These are phyloP conservation scores for Tetramorium alpestre DNA, from an alignment of 1,140 invertebrate species.

Conservation along the genomic window DNA sequence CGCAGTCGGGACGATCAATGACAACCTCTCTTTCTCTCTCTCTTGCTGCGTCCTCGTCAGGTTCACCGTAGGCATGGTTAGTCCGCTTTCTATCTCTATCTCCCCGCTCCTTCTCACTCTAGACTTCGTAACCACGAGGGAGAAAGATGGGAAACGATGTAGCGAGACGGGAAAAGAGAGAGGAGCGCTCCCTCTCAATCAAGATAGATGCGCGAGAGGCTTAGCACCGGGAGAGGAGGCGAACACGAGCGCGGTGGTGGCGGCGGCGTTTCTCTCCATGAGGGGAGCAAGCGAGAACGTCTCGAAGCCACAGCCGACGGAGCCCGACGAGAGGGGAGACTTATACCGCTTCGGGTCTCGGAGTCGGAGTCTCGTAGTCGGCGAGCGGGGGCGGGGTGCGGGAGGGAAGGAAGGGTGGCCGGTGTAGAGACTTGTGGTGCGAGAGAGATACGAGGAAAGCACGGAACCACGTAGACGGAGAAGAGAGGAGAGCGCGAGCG, in stretches of 20 bases:
- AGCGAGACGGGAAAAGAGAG: background rate
- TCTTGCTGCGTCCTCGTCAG: slow-evolving; percentile 55
- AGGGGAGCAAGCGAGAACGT: slow-evolving; percentile 63
- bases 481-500: slow-evolving; percentile 76
- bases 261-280: slow-evolving; percentile 81
- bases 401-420: slow-evolving; percentile 62
- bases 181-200: slow-evolving; percentile 81
- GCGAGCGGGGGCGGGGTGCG: slow-evolving; percentile 14
- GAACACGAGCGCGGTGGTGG: slow-evolving; percentile 72
- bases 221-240: slow-evolving; percentile 81
- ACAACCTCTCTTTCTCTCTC: slow-evolving; percentile 79
- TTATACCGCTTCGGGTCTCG: slow-evolving; percentile 70
- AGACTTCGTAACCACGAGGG: background rate
- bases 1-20: slow-evolving; percentile 85
- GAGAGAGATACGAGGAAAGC: slow-evolving; percentile 56
- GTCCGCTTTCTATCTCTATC: slow-evolving; percentile 66
- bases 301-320: slow-evolving; percentile 72
- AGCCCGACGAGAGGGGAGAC: slow-evolving; percentile 70
- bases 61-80: slow-evolving; percentile 70
- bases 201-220: slow-evolving; percentile 85
- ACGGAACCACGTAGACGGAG: slow-evolving; percentile 76
- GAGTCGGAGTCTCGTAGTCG: slow-evolving; percentile 52
- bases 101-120: slow-evolving; percentile 50
- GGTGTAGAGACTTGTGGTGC: slow-evolving; percentile 75
- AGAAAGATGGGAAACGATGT: slow-evolving; percentile 8